Percentiles rank a stretch among this genome's conserved stretches.
Evolutionary conservation across 2,113 vertebrate species (phyloP).

Genomic region (Phocoena sinus): DNA sequence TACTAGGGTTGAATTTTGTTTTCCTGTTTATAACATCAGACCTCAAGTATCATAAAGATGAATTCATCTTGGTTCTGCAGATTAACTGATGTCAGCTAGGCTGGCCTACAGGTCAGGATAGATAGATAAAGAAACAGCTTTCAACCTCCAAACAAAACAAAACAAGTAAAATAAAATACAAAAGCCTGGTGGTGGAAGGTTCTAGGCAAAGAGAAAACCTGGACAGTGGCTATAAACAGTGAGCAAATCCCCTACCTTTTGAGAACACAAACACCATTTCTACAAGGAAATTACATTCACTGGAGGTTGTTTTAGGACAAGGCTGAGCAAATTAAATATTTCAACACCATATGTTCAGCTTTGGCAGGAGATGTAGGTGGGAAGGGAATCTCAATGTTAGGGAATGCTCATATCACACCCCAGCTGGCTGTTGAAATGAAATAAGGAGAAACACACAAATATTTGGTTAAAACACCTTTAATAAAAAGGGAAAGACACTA

Average conservation of each 20-base stretch:
- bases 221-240: background rate
- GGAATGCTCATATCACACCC: slow-evolving; percentile 45
- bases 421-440: slow-evolving; percentile 60
- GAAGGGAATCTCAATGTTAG: slow-evolving; percentile 38
- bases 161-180: background rate
- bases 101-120: background rate
- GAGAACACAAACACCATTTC: background rate
- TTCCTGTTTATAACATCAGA: background rate
- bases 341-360: slow-evolving; percentile 60
- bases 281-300: background rate
- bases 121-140: background rate
- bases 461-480: slow-evolving; percentile 73
- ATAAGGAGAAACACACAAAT: slow-evolving; percentile 69
- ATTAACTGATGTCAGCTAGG: background rate
- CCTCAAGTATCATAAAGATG: slow-evolving; percentile 18
- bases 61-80: background rate
- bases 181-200: background rate
- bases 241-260: background rate
- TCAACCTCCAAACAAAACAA: slow-evolving; percentile 16
- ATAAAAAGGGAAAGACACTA: slow-evolving; percentile 69
- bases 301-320: slow-evolving; percentile 52
- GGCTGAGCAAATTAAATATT: slow-evolving; percentile 45
- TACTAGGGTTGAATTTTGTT: background rate
- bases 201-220: slow-evolving; percentile 26
- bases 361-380: slow-evolving; percentile 55